Evolutionary conservation across 2,888 invertebrate species (phyloP), one percentile per base, ranked within the genome.

Genomic region (Slavum lentiscoides): DNA sequence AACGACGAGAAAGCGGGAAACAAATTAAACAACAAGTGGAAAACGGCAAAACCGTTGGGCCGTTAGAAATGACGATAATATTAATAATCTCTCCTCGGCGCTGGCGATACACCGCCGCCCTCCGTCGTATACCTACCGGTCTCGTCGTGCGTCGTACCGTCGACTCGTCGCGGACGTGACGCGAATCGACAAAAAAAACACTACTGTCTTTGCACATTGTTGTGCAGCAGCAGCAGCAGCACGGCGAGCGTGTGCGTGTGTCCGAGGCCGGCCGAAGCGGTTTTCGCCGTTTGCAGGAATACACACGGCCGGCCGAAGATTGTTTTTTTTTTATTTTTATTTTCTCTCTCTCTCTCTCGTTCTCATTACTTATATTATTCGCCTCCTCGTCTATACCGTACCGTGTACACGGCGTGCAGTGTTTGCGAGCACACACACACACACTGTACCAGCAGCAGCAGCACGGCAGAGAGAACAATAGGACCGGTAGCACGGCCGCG

Each of bases 401-500:
- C 30, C 4, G 2, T 1, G 15, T 53, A 8, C 1, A 5, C 53
- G 53, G 53, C 17, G 53, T 53, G 13, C 30, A 30, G 30, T 30
- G 30, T 30, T 30, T 30, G 30, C 30, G 2, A 30, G 30, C 30
- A 30, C 30, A 30, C 30, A 30, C 30, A 30, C 30, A 30, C 30
- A 30, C 30, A 30, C 30, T 4, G 30, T 30, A 30, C 1, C 30
- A 30, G 4, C 30, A 4, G 30, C 30, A 2, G 30, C 30, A 30
- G 30, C 30, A 4, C 30, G 4, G 1, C 30, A 30, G 30, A 11
- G 30, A 77, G 69, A 77, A 80, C 80, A 80, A 80, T 80, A 64
- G 80, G 80, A 80, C 80, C 80, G 64, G 80, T 80, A 80, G 80
- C 80, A 72, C 80, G 80, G 80, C 80, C 72, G 80, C 30, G 74